Percentiles rank a stretch among this genome's conserved stretches.
Conservation (phyloP, 2,113 vertebrate species). For the Upupa epops region DNA sequence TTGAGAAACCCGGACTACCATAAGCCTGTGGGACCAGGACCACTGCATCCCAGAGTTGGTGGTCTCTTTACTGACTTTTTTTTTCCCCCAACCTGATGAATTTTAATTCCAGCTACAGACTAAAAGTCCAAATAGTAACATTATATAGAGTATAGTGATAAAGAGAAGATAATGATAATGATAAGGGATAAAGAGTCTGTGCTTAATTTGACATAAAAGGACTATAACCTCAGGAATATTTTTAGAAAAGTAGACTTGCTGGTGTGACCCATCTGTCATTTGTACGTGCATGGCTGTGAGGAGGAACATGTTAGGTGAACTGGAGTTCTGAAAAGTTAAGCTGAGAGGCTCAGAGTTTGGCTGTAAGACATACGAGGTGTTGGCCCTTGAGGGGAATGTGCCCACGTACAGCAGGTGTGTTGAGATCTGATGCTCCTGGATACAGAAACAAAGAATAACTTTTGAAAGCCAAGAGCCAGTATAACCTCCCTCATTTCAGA, state of each 20-base stretch:
- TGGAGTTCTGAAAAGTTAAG: neutral
- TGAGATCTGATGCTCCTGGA: constrained; percentile 10
- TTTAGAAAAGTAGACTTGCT: neutral
- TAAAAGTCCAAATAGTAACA: neutral
- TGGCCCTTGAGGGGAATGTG: neutral
- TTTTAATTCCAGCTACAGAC: neutral
- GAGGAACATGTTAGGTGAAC: neutral
- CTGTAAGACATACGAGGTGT: neutral
- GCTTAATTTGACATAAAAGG: neutral
- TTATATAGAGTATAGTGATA: too few species aligned
- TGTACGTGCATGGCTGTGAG: neutral
- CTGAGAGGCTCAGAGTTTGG: neutral
- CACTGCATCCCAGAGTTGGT: neutral
- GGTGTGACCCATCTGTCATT: neutral
- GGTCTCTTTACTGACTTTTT: neutral
- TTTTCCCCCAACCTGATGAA: neutral
- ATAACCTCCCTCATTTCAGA: constrained; percentile 44
- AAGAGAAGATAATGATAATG: too few species aligned
- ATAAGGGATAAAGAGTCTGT: neutral
- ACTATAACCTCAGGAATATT: neutral
- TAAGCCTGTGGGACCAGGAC: too few species aligned
- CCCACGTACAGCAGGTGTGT: constrained; percentile 15
- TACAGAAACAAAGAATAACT: constrained; percentile 41
- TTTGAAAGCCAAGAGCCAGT: constrained; percentile 6
- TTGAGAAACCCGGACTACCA: too few species aligned